Evolutionary conservation across 2,888 invertebrate species (phyloP), one percentile per base, ranked within the genome.

Genomic region (Polyommatus iphigenia): DNA sequence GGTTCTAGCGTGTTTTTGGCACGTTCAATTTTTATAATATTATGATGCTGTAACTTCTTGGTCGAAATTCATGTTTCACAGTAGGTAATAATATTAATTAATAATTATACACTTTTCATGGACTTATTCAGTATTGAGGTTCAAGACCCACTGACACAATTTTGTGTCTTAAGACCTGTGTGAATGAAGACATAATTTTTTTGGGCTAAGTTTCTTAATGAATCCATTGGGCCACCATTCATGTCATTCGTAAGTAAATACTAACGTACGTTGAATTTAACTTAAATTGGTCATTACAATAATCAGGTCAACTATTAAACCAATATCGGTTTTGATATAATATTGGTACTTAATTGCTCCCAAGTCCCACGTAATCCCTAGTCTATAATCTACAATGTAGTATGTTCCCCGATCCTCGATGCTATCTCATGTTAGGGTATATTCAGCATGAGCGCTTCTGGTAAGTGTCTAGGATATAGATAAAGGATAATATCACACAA

Each of bases 211-310:
- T 90, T 90, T 90, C 89, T 90, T 92, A 91, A 91, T 91, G 91
- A 92, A 90, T 91, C 88, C 90, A 88, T 87, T 87, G 82, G 86
- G 86, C 87, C 87, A 85, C 89, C 91, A 91, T 91, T 92, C 91
- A 92, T 90, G 92, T 89, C 90, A 90, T 89, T 89, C 86, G 86
- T 87, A 91, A 89, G 88, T 91, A 92, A 92, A 92, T 91, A 92
- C 87, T 86, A 88, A 89, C 89, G 1, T 10, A 50, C 50, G 50
- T 3, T 15, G 3, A 15, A 50, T 50, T 54, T 4, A 54, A 54
- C 54, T 54, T 15, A 50, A 50, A 0, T 50, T 54, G 54, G 5
- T 54, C 46, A 10, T 46, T 46, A 46, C 10, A 46, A 46, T 54
- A 18, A 15, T 59, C 59, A 8, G n/a, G 15, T 59, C 20, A 20